A percentile compares a stretch with the other conserved stretches of the same genome.
Evolutionary conservation across 2,797 vertebrate species (phyloP).

Genomic region (Xenentodon cancila): DNA sequence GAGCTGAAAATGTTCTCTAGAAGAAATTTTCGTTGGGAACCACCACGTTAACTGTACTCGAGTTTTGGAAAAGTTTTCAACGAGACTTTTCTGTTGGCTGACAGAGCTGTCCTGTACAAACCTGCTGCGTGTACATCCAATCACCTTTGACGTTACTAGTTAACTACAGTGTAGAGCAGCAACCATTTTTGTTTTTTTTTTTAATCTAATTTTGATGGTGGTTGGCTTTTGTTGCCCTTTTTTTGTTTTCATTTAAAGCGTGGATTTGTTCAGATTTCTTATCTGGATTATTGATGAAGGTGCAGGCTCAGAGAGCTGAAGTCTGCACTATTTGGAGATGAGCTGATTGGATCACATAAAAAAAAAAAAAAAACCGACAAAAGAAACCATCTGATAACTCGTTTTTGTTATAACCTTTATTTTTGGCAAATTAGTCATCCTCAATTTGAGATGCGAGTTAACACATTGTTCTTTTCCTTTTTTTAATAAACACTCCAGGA

Average conservation of each 20-base stretch:
- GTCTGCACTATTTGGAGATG: slow-evolving; percentile 68
- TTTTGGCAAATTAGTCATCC: neutral
- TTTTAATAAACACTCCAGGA: slow-evolving; percentile 26
- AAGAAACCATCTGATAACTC: neutral
- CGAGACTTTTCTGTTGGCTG: slow-evolving; percentile 37
- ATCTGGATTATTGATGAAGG: slow-evolving; percentile 51
- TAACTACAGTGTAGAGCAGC: slow-evolving; percentile 46
- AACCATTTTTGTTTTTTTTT: slow-evolving; percentile 20
- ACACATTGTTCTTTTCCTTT: slow-evolving; percentile 13
- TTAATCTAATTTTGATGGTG: slow-evolving; percentile 55
- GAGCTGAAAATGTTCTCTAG: slow-evolving; percentile 61
- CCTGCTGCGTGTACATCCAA: slow-evolving; percentile 42
- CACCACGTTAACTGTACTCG: slow-evolving; percentile 48
- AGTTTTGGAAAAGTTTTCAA: slow-evolving; percentile 29
- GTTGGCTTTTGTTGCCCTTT: slow-evolving; percentile 64
- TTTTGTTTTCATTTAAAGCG: slow-evolving; percentile 63
- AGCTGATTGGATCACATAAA: slow-evolving; percentile 50
- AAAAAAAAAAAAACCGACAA: neutral
- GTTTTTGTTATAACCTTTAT: no score
- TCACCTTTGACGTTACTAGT: slow-evolving; percentile 48
- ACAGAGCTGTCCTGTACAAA: slow-evolving; percentile 43
- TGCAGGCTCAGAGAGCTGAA: slow-evolving; percentile 60
- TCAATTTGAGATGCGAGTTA: slow-evolving; percentile 1
- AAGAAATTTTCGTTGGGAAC: slow-evolving; percentile 56
- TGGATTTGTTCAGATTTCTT: slow-evolving; percentile 65